Conservation (phyloP, 2,888 invertebrate genomes). For the Chrysolina haemoptera region DNA sequence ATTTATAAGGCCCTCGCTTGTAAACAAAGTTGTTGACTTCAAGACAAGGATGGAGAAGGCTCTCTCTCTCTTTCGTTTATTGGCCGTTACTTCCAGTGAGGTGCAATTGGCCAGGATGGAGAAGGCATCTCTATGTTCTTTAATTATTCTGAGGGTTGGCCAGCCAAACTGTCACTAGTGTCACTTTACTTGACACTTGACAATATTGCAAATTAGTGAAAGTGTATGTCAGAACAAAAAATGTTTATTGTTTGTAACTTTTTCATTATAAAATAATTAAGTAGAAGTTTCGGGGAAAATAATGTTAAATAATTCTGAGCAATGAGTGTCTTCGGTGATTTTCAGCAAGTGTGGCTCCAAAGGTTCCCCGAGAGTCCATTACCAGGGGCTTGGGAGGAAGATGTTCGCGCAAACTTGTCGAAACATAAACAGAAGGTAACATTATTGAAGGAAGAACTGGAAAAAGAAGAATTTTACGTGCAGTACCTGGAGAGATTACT, state of each 20-base stretch:
- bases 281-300: slow-evolving; percentile 37
- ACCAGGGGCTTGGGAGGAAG: slow-evolving; percentile 94
- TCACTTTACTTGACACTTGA: slow-evolving; percentile 10
- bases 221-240: slow-evolving; percentile 29
- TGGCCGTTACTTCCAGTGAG: too few species aligned
- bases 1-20: too few species aligned
- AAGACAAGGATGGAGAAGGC: too few species aligned
- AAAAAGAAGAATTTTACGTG: slow-evolving; percentile 92
- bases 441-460: slow-evolving; percentile 86
- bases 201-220: slow-evolving; percentile 1
- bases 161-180: neutral
- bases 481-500: slow-evolving; percentile 89
- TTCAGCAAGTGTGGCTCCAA: slow-evolving; percentile 93
- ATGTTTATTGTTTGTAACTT: slow-evolving; percentile 50
- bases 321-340: slow-evolving; percentile 93
- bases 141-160: too few species aligned
- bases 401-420: slow-evolving; percentile 90
- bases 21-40: too few species aligned
- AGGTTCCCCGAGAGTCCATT: slow-evolving; percentile 92
- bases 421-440: slow-evolving; percentile 91
- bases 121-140: too few species aligned
- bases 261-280: slow-evolving; percentile 39
- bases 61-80: too few species aligned
- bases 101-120: too few species aligned
- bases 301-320: slow-evolving; percentile 48